Conservation (phyloP, 1,140 invertebrate genomes). For the Drosophila chauvacae region DNA sequence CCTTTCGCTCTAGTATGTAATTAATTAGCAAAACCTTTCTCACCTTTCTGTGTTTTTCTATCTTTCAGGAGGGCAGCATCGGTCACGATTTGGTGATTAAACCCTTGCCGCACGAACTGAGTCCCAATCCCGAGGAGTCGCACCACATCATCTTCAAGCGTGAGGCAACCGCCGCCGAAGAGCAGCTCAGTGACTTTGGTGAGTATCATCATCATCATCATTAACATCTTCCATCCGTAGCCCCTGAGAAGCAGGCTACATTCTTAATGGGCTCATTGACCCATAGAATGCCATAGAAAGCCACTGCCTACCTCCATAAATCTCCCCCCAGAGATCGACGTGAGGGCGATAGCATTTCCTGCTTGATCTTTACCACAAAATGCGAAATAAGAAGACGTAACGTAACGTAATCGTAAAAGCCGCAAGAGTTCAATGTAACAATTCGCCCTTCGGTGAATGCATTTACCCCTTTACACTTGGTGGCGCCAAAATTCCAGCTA, state of each 20-base stretch:
- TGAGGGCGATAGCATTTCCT: constrained; percentile 75
- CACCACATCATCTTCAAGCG: constrained; percentile 89
- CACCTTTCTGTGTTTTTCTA: background rate
- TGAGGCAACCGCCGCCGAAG: constrained; percentile 84
- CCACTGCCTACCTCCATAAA: constrained; percentile 50
- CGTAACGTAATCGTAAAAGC: constrained; percentile 7
- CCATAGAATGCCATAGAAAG: constrained; percentile 64
- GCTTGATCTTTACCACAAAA: constrained; percentile 28
- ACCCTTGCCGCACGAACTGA: constrained; percentile 89
- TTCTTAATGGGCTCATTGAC: constrained; percentile 76
- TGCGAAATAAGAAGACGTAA: background rate
- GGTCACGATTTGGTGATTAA: constrained; percentile 94
- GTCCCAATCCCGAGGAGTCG: constrained; percentile 84
- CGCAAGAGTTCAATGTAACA: constrained; percentile 64
- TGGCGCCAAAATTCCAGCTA: constrained; percentile 74
- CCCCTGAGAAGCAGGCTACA: constrained; percentile 35
- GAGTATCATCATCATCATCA: constrained; percentile 64
- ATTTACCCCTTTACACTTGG: constrained; percentile 56
- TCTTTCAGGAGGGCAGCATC: constrained; percentile 93
- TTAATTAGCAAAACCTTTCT: constrained; percentile 13
- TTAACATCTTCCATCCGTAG: background rate
- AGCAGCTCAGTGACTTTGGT: constrained; percentile 90
- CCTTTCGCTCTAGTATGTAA: background rate
- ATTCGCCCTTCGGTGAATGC: constrained; percentile 66
- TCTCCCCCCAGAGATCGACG: constrained; percentile 59